These are phyloP conservation scores for Enteromius fasciolatus DNA, from an alignment of 2,797 vertebrate species.

Conservation along the genomic window DNA sequence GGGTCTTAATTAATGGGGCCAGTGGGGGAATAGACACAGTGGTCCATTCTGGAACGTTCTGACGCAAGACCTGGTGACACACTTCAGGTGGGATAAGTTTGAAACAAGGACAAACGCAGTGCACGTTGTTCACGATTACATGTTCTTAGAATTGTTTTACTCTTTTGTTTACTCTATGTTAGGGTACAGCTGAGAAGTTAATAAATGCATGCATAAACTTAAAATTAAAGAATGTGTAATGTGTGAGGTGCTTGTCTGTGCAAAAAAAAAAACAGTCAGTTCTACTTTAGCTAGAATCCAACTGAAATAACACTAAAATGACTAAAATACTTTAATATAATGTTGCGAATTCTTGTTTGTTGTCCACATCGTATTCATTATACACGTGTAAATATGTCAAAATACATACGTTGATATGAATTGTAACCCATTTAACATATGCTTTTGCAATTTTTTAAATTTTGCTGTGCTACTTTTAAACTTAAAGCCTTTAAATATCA, in stretches of 20 bases:
- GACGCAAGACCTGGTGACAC: constrained; percentile 47
- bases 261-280: background rate
- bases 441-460: background rate
- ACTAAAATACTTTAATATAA: background rate
- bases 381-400: background rate
- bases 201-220: background rate
- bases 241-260: background rate
- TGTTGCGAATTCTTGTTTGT: background rate
- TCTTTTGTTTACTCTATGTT: constrained; percentile 31
- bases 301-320: background rate
- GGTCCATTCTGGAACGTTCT: constrained; percentile 42
- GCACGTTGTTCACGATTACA: background rate
- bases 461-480: too few relatives aligned
- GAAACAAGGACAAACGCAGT: constrained; percentile 1
- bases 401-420: background rate
- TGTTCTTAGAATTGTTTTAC: constrained; percentile 16
- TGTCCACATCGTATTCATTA: background rate
- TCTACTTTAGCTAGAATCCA: background rate
- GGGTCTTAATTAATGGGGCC: constrained; percentile 82
- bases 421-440: background rate
- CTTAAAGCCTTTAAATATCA: too few relatives aligned
- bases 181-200: constrained; percentile 18
- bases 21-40: constrained; percentile 73
- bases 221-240: background rate
- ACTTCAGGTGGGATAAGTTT: constrained; percentile 49